phyloP scores from a whole-genome alignment of 1,140 invertebrate species.

The Himalopsyche phryganea region DNA sequence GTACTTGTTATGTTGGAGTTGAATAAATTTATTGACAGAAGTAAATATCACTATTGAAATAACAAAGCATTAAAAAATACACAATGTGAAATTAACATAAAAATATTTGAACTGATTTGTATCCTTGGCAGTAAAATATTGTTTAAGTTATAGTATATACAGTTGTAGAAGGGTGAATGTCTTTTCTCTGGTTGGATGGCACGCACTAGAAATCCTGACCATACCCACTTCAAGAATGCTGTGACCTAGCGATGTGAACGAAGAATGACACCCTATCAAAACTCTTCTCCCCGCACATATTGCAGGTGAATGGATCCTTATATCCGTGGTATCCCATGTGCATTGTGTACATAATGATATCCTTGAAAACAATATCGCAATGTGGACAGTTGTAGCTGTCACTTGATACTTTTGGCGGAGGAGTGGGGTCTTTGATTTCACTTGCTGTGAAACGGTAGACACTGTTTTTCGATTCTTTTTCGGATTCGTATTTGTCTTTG shows the following conservation, averaged over 20 bases:
- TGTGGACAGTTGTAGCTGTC: constrained; percentile 69
- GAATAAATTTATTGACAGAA: too few species aligned
- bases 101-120: too few species aligned
- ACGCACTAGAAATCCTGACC: too few species aligned
- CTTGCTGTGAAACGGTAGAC: background rate
- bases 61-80: too few species aligned
- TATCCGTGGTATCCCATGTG: constrained; percentile 95
- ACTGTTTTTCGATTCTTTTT: constrained; percentile 18
- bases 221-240: constrained; percentile 61
- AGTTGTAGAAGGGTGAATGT: too few species aligned
- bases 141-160: too few species aligned
- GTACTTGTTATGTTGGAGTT: too few species aligned
- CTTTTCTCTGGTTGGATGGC: background rate
- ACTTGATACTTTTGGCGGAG: constrained; percentile 18
- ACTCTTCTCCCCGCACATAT: constrained; percentile 85
- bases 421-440: constrained; percentile 23
- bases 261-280: constrained; percentile 85
- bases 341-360: constrained; percentile 87
- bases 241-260: constrained; percentile 80
- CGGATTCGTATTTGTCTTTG: constrained; percentile 21
- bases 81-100: too few species aligned
- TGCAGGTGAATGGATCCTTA: constrained; percentile 89
- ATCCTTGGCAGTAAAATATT: too few species aligned
- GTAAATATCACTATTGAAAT: too few species aligned
- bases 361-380: constrained; percentile 88